phyloP scores from a whole-genome alignment of 1,140 invertebrate species.

The Tribolium castaneum region DNA sequence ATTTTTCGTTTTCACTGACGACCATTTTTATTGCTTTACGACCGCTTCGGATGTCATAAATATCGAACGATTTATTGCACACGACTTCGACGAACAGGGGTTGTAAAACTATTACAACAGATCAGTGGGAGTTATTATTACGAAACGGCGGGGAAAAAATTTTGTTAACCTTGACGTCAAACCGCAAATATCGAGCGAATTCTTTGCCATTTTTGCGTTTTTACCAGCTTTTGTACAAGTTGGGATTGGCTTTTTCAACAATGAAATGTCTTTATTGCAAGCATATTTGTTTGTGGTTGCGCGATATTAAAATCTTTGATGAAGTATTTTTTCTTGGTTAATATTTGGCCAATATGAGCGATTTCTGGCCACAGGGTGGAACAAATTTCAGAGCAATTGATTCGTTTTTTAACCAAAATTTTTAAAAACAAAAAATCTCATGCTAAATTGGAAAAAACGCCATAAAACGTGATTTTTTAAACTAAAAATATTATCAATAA shows the following conservation, averaged over 20 bases:
- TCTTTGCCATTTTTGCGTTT: slow-evolving; percentile 1
- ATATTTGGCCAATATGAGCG: too few relatives aligned
- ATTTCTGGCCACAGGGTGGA: too few relatives aligned
- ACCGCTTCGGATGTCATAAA: neutral
- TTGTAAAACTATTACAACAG: neutral
- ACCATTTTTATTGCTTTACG: slow-evolving; percentile 22
- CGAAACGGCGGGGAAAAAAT: neutral
- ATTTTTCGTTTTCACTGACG: slow-evolving; percentile 1
- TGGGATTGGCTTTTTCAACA: neutral
- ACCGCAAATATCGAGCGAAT: slow-evolving; percentile 18
- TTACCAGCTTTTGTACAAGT: neutral
- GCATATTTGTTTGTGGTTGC: neutral
- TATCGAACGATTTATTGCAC: slow-evolving; percentile 7
- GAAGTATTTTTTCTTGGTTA: neutral
- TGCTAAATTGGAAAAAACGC: too few relatives aligned
- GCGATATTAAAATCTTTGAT: neutral
- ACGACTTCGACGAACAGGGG: neutral
- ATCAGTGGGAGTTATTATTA: neutral
- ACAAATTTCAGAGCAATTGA: too few relatives aligned
- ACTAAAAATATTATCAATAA: too few relatives aligned
- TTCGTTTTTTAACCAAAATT: too few relatives aligned
- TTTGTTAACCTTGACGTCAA: neutral
- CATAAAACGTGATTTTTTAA: too few relatives aligned
- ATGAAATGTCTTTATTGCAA: neutral
- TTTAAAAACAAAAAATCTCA: too few relatives aligned